A percentile compares a stretch with the other conserved stretches of the same genome.
Evolutionary conservation across 2,113 vertebrate genomes (phyloP).

Genomic region (Smithornis capensis): DNA sequence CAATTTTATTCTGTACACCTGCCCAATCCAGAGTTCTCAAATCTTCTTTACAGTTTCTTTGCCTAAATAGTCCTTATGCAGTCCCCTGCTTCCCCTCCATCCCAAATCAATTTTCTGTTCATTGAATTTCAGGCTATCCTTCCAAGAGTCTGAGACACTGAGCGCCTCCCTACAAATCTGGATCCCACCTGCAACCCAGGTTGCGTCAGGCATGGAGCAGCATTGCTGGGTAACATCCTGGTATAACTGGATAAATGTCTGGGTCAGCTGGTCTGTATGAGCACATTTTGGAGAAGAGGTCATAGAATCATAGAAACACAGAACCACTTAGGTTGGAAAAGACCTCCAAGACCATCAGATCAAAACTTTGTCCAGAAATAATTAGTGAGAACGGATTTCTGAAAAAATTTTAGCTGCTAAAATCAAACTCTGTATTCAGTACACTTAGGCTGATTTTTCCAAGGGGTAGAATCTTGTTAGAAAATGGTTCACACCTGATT

Average conservation of each 20-base stretch:
- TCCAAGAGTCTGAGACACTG: neutral
- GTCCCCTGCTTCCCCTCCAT: accelerated
- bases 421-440: neutral
- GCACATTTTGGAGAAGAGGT: neutral
- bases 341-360: neutral
- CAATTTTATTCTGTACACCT: neutral
- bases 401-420: neutral
- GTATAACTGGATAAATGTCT: neutral
- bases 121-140: neutral
- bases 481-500: neutral
- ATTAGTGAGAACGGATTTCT: neutral
- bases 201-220: neutral
- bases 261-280: neutral
- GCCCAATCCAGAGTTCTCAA: neutral
- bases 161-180: neutral
- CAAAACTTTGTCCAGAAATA: neutral
- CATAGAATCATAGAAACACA: neutral
- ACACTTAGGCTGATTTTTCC: neutral
- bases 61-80: neutral
- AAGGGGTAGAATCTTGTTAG: neutral
- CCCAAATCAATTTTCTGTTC: neutral
- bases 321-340: neutral
- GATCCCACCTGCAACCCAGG: neutral
- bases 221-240: neutral
- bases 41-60: neutral